Percentiles rank a stretch among this genome's conserved stretches.
Evolutionary conservation across 2,113 vertebrate species (phyloP).

Genomic region (Brachypodius melanocephalos): DNA sequence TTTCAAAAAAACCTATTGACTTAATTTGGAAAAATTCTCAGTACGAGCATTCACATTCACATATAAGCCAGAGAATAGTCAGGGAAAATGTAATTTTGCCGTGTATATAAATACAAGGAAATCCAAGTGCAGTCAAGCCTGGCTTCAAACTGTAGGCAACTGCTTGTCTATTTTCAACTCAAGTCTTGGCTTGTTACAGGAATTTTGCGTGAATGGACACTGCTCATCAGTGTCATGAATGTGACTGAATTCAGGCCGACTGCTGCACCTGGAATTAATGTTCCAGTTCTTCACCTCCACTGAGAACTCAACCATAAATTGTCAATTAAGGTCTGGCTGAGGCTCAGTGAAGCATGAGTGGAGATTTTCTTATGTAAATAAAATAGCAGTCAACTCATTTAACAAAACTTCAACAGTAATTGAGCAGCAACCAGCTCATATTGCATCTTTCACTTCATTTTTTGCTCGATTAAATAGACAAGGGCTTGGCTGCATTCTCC

Average conservation of each 20-base stretch:
- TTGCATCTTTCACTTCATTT: background rate
- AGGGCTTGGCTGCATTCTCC: background rate
- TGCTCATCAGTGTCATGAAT: background rate
- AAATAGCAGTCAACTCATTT: constrained; percentile 2
- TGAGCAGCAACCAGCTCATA: background rate
- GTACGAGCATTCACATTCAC: background rate
- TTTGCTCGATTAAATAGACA: constrained; percentile 14
- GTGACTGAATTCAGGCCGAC: background rate
- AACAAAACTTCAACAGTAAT: constrained; percentile 4
- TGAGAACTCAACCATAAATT: constrained; percentile 52
- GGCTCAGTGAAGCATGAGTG: constrained; percentile 15
- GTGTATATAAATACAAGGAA: background rate
- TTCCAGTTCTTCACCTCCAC: background rate
- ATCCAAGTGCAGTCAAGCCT: background rate
- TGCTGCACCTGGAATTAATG: background rate
- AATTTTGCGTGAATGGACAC: background rate
- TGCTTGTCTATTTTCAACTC: background rate
- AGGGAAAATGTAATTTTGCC: background rate
- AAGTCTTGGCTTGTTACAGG: background rate
- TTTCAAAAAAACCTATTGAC: background rate
- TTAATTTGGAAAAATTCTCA: background rate
- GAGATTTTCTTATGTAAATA: constrained; percentile 57
- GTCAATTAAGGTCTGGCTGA: constrained; percentile 28
- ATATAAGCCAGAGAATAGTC: background rate
- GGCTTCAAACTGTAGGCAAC: background rate